A percentile compares a stretch with the other conserved stretches of the same genome.
These are phyloP conservation scores for Pteropus rufus DNA, from an alignment of 2,797 vertebrate species.

Conservation along the genomic window DNA sequence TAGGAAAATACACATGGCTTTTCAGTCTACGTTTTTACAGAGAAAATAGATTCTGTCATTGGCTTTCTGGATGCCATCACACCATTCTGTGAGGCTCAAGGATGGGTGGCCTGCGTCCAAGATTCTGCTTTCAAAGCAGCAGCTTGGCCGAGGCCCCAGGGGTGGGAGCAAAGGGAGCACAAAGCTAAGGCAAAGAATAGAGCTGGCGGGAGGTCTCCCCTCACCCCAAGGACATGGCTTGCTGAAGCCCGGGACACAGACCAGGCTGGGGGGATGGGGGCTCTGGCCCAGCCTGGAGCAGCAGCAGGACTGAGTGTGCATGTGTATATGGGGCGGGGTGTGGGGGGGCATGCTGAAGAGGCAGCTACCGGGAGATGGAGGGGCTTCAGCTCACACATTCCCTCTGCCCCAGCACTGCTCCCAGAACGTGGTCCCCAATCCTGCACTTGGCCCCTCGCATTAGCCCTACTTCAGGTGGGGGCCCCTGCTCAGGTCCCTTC, in stretches of 20 bases:
- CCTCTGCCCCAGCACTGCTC: conserved; percentile 19
- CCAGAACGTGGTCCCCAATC: conserved; percentile 57
- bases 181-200: conserved; percentile 83
- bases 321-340: not conserved
- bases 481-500: conserved; percentile 8
- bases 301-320: conserved; percentile 37
- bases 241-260: conserved; percentile 9
- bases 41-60: conserved; percentile 76
- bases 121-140: conserved; percentile 10
- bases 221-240: conserved; percentile 31
- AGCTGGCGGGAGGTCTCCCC: conserved; percentile 26
- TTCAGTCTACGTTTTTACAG: conserved; percentile 80
- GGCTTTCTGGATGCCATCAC: conserved; percentile 60
- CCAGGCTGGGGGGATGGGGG: not conserved
- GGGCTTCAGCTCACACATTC: conserved; percentile 5
- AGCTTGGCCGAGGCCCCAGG: conserved; percentile 46
- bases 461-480: not conserved
- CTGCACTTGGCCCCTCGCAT: conserved; percentile 35
- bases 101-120: conserved; percentile 24
- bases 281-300: conserved; percentile 16
- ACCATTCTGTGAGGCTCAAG: conserved; percentile 6
- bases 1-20: conserved; percentile 85
- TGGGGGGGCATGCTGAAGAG: conserved; percentile 62
- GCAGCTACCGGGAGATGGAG: conserved; percentile 33
- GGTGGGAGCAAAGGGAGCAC: not conserved